phyloP scores from a whole-genome alignment of 2,888 invertebrate genomes.

The Dasysyrphus tricinctus region DNA sequence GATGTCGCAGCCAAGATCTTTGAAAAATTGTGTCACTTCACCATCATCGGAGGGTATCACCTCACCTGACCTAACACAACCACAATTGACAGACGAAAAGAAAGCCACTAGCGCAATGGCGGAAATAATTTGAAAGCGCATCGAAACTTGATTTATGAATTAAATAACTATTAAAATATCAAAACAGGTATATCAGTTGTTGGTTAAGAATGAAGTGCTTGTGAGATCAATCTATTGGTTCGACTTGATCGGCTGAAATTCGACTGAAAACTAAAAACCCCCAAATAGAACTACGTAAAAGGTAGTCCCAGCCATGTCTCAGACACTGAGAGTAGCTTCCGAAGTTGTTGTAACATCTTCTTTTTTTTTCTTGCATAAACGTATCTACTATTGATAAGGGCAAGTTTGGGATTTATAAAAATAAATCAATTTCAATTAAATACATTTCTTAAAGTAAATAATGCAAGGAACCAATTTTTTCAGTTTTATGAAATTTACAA shows the following conservation, averaged over 20 bases:
- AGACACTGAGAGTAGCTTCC: neutral
- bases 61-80: conserved; percentile 60
- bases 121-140: conserved; percentile 50
- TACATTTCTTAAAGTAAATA: too few relatives aligned
- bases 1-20: conserved; percentile 80
- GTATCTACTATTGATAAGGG: neutral
- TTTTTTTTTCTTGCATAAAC: neutral
- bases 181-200: conserved; percentile 16
- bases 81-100: conserved; percentile 50
- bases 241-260: conserved; percentile 53
- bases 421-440: neutral
- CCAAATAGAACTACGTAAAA: conserved; percentile 9
- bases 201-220: neutral
- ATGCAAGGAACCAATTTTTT: too few relatives aligned
- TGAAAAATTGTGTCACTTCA: conserved; percentile 79
- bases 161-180: neutral
- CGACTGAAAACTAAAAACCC: conserved; percentile 51
- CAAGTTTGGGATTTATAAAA: neutral
- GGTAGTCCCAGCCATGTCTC: neutral
- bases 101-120: conserved; percentile 22
- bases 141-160: conserved; percentile 31
- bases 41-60: conserved; percentile 77
- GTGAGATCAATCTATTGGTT: neutral
- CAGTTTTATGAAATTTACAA: too few relatives aligned
- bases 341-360: neutral